A percentile compares a stretch with the other conserved stretches of the same genome.
These are phyloP conservation scores for Shinisaurus crocodilurus DNA, from an alignment of 2,113 vertebrate genomes.

Conservation along the genomic window DNA sequence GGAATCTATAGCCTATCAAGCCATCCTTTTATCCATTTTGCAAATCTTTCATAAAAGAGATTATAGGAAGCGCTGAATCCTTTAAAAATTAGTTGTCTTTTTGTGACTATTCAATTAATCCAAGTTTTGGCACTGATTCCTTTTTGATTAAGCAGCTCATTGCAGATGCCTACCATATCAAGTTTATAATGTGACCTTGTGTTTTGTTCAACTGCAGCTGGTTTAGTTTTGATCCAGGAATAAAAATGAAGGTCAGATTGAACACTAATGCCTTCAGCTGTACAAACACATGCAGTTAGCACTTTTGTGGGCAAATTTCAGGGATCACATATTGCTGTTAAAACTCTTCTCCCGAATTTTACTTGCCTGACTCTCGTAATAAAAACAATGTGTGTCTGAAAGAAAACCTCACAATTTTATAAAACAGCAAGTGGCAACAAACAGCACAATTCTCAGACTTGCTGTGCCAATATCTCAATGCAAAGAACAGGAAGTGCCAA, in stretches of 20 bases:
- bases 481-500: not conserved
- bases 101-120: not conserved
- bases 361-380: not conserved
- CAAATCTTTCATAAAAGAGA: not conserved
- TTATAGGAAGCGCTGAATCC: not conserved
- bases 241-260: not conserved
- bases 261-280: conserved; percentile 8
- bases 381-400: not conserved
- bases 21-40: not conserved
- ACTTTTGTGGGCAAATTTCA: not conserved
- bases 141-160: conserved; percentile 17
- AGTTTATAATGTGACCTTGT: not conserved
- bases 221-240: not conserved
- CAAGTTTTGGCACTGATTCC: conserved; percentile 14
- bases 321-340: not conserved
- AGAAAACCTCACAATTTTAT: not conserved
- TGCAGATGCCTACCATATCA: not conserved
- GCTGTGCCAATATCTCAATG: not conserved
- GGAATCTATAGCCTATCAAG: not conserved
- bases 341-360: not conserved
- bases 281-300: not conserved
- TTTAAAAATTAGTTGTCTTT: not conserved
- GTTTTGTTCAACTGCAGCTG: not conserved
- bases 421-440: conserved; percentile 11
- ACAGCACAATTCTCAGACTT: not conserved